A percentile compares a stretch with the other conserved stretches of the same genome.
Conservation (phyloP, 2,888 invertebrate genomes). For the Belgica antarctica region DNA sequence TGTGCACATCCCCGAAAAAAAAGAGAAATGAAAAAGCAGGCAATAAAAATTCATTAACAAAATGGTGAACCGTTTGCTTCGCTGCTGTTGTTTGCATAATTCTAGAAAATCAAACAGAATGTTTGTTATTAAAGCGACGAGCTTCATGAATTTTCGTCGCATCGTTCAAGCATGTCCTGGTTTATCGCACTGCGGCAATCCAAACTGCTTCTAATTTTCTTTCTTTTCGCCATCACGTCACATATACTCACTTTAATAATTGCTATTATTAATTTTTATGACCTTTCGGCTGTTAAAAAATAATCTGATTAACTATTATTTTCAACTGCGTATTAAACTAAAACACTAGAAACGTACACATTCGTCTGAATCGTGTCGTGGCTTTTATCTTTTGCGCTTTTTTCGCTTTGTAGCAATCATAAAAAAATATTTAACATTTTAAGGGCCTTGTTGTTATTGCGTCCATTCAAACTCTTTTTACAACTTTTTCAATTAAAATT, state of each 20-base stretch:
- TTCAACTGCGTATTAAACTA: slow-evolving; percentile 3
- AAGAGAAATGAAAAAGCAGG: slow-evolving; percentile 6
- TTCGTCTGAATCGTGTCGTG: background rate
- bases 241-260: slow-evolving; percentile 27
- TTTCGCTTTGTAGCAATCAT: slow-evolving; percentile 10
- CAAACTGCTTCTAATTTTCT: background rate
- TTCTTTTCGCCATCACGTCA: background rate
- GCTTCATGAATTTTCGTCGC: slow-evolving; percentile 13
- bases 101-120: slow-evolving; percentile 1
- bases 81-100: background rate
- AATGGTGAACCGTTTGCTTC: slow-evolving; percentile 30
- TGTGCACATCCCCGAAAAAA: slow-evolving; percentile 31
- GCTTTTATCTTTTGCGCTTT: slow-evolving; percentile 8
- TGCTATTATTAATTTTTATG: slow-evolving; percentile 43
- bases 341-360: slow-evolving; percentile 13
- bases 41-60: slow-evolving; percentile 42
- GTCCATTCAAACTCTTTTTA: no score
- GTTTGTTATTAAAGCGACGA: background rate
- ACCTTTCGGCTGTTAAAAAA: slow-evolving; percentile 29
- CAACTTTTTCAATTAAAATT: no score
- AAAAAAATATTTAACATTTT: background rate
- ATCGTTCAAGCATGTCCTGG: slow-evolving; percentile 5
- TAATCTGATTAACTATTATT: slow-evolving; percentile 42
- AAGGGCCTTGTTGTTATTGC: no score
- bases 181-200: slow-evolving; percentile 12